These are phyloP conservation scores for Columbina picui DNA, from an alignment of 2,113 vertebrate species.

Conservation along the genomic window DNA sequence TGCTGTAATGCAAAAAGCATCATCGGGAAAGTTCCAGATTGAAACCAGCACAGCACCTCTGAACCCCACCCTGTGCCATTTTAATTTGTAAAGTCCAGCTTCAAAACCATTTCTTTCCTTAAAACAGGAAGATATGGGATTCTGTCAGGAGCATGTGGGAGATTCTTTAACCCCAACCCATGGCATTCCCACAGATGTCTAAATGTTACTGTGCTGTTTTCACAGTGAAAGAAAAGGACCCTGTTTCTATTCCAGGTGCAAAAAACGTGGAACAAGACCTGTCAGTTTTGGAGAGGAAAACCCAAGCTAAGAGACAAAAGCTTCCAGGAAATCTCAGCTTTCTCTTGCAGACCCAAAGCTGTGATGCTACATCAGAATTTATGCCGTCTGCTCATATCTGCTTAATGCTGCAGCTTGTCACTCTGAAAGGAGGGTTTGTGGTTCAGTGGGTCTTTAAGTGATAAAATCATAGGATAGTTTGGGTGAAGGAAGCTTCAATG, in stretches of 20 bases:
- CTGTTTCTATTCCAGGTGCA: background rate
- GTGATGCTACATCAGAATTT: background rate
- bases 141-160: background rate
- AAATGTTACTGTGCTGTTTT: background rate
- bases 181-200: fast-evolving
- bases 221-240: background rate
- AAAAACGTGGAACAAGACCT: background rate
- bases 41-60: background rate
- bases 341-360: background rate
- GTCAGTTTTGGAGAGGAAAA: background rate
- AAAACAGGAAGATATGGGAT: background rate
- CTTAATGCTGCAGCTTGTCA: background rate
- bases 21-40: background rate
- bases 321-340: background rate
- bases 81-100: background rate
- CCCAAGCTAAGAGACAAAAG: background rate
- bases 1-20: background rate
- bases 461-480: too few species aligned
- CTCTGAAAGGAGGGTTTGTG: background rate
- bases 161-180: background rate
- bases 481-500: too few species aligned
- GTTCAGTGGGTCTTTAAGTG: background rate
- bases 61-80: background rate
- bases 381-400: background rate
- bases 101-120: background rate